Base-by-base conservation (phyloP, 2,797 vertebrate species). In the Eleutherodactylus coqui region DNA sequence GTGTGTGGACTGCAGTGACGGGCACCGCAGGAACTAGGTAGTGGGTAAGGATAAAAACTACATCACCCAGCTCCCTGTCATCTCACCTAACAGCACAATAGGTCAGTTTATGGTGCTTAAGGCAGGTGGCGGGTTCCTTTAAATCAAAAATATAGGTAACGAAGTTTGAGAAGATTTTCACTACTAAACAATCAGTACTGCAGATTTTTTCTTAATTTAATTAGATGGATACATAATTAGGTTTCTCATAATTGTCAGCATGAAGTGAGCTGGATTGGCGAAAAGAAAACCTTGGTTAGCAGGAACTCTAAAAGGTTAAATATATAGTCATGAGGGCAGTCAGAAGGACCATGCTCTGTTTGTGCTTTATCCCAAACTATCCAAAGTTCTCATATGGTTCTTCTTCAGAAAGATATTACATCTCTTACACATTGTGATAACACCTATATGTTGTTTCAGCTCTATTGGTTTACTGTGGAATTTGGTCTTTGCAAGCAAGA, bases 401-500 rank as follows among this genome's bases (percentile, higher is more conserved):
- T 41, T 70, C 5, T n/a, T 4, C 41, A 69, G 34, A 21, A 69
- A 69, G 6, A 17, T 16, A 64, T 64, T 19, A 3, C 1, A 60
- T 60, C 9, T 60, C n/a, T 13, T n/a, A 27, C 29, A 64, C 60
- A 64, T 38, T 38, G 6, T 69, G n/a, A n/a, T n/a, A n/a, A n/a
- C 34, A 24, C 38, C 10, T 41, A 9, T 53, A 8, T 67, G 13
- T 80, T 6, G 29, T 13, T 2, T 5, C 89, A 99, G 98, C 96
- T 99, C 69, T 99, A 99, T 90, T 99, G 98, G 98, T 99, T 99
- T 94, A 99, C 98, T 0, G 96, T 99, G 89, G 98, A 99, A 91
- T 99, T 97, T 83, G 98, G 98, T 27, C 95, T 99, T 10, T 99
- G 97, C 84, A 99, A 97, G 88, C 96, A 99, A 92, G 97, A 95